A percentile compares a stretch with the other conserved stretches of the same genome.
Evolutionary conservation across 2,888 invertebrate genomes (phyloP).

Genomic region (Leucania comma): DNA sequence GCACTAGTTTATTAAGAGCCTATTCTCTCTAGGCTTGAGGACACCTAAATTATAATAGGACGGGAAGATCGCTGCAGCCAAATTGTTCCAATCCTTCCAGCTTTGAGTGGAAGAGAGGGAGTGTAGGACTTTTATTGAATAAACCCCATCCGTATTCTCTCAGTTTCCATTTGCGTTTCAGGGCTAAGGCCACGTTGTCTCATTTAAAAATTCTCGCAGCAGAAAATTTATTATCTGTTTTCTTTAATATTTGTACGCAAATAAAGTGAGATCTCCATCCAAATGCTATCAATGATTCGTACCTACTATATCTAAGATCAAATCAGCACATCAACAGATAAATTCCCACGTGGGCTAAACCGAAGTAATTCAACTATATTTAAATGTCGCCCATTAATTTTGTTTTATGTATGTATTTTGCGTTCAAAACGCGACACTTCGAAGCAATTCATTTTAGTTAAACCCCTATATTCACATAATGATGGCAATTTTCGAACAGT

Average conservation of each 20-base stretch:
- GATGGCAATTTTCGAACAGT: constrained; percentile 55
- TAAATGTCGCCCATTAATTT: constrained; percentile 52
- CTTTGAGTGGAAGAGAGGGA: too few relatives aligned
- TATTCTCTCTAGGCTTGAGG: too few relatives aligned
- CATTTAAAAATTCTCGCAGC: too few relatives aligned
- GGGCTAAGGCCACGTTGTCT: too few relatives aligned
- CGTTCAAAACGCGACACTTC: constrained; percentile 46
- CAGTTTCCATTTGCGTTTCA: too few relatives aligned
- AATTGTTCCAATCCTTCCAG: too few relatives aligned
- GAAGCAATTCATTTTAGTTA: constrained; percentile 54
- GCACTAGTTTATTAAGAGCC: too few relatives aligned
- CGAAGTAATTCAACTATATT: constrained; percentile 34
- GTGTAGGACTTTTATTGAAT: too few relatives aligned
- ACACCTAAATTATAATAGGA: too few relatives aligned
- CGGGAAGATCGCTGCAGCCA: too few relatives aligned
- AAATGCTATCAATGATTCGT: constrained; percentile 23
- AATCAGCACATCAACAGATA: constrained; percentile 25
- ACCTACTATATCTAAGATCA: constrained; percentile 7
- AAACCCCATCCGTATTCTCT: too few relatives aligned
- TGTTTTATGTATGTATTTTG: constrained; percentile 55
- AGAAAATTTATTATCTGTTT: neutral
- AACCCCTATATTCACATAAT: constrained; percentile 44
- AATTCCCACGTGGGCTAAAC: constrained; percentile 20
- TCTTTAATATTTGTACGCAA: neutral
- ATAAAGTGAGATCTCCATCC: neutral